phyloP scores from a whole-genome alignment of 1,140 invertebrate species.

The Drosophila ambigua region DNA sequence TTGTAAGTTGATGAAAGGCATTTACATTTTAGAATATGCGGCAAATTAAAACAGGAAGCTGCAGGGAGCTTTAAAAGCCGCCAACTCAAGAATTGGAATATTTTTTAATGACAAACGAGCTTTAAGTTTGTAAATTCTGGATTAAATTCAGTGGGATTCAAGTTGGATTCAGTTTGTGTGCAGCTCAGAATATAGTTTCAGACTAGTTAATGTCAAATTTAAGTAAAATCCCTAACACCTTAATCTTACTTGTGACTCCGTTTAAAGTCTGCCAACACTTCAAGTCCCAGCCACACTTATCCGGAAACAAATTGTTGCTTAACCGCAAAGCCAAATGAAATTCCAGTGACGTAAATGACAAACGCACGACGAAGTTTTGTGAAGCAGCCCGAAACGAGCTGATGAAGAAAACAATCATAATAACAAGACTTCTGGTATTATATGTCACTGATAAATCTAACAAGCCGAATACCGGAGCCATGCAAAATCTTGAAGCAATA shows the following conservation, averaged over 20 bases:
- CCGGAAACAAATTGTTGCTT: slow-evolving; percentile 5
- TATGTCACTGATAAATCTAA: slow-evolving; percentile 29
- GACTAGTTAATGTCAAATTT: too few species aligned
- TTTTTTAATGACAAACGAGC: slow-evolving; percentile 14
- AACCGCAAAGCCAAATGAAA: slow-evolving; percentile 31
- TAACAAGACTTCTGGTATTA: slow-evolving; percentile 28
- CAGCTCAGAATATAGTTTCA: too few species aligned
- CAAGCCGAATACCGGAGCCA: slow-evolving; percentile 13
- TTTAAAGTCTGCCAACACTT: not conserved
- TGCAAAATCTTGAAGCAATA: slow-evolving; percentile 55
- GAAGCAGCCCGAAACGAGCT: not conserved
- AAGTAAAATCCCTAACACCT: too few species aligned
- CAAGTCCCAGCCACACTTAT: slow-evolving; percentile 1
- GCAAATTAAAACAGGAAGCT: slow-evolving; percentile 68
- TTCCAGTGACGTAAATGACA: slow-evolving; percentile 34
- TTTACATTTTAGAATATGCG: slow-evolving; percentile 79
- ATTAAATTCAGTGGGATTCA: not conserved
- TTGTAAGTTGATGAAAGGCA: slow-evolving; percentile 42
- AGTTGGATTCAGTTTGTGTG: too few species aligned
- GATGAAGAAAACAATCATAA: slow-evolving; percentile 28
- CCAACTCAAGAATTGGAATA: slow-evolving; percentile 21
- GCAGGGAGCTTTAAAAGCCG: slow-evolving; percentile 44
- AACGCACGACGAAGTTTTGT: slow-evolving; percentile 12
- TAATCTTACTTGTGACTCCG: not conserved
- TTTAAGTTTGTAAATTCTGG: not conserved